A percentile compares a stretch with the other conserved stretches of the same genome.
Evolutionary conservation across 2,797 vertebrate genomes (phyloP).

Genomic region (Anas bahamensis): DNA sequence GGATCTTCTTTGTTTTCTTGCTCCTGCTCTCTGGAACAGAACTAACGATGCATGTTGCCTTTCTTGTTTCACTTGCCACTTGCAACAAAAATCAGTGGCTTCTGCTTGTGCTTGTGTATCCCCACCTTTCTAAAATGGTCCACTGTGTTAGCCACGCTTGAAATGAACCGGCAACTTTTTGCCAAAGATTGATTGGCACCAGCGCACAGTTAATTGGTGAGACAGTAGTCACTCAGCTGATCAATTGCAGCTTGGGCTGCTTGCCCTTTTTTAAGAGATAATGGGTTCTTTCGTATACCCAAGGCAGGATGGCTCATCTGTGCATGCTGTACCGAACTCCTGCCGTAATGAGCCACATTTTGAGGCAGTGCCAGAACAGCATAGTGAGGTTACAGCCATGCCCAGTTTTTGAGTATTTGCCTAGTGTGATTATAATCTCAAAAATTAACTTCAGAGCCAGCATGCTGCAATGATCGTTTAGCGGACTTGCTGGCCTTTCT

Average conservation of each 20-base stretch:
- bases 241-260: not conserved
- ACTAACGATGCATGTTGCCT: rapidly evolving
- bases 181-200: not conserved
- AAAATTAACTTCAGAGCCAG: not conserved
- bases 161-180: not conserved
- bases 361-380: not conserved
- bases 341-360: not conserved
- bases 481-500: not conserved
- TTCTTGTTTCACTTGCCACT: not conserved
- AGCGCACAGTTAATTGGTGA: not conserved
- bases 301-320: not conserved
- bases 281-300: not conserved
- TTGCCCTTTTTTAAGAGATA: not conserved
- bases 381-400: not conserved
- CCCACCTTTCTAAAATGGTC: not conserved
- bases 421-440: not conserved
- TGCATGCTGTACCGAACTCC: not conserved
- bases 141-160: not conserved
- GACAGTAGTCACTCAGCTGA: not conserved
- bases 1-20: not conserved
- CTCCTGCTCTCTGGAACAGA: not conserved
- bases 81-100: not conserved
- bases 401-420: not conserved
- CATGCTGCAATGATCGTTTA: not conserved
- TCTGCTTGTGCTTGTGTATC: not conserved